Base-by-base conservation (phyloP, 2,888 invertebrate genomes). In the Cryptocheilus praepositus region DNA sequence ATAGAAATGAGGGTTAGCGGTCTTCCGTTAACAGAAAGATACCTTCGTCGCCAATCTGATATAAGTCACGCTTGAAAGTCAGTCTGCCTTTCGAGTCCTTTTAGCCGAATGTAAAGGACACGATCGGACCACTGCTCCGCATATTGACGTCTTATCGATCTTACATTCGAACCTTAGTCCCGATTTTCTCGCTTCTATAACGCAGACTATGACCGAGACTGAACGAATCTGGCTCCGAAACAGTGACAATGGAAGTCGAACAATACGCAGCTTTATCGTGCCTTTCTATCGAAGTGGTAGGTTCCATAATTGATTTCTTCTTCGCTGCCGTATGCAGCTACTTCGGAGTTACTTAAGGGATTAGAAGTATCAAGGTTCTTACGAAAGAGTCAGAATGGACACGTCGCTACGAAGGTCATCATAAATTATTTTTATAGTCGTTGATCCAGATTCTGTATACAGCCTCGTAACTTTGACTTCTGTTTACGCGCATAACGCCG, bases 71-170 rank as follows among this genome's bases (percentile, higher is more conserved):
- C 16, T 49, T 16, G 18, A n/a, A 49, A 16, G 49, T 49, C 49
- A 49, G 49, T 16, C 49, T 16, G 19, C 62, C 51, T 5, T 54
- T 62, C 57, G 51, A 70, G 55, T 67, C 61, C 70, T 68, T 67
- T 74, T 67, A 59, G 61, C 19, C 61, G 59, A 49, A 36, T 60
- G 54, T 72, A 61, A 64, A 73, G 65, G 73, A 77, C 79, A 71
- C 70, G 63, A 59, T 70, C 73, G 64, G 61, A 62, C 61, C 63
- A 62, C 61, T 43, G 62, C 64, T 46, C 56, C 69, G 58, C 60
- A 56, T 63, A 76, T 79, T 65, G 71, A 70, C 71, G 66, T 54
- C 67, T 77, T 79, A 77, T 77, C 79, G 77, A 77, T 77, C 67
- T 63, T 25, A 21, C 67, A 51, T 62, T 64, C 61, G 53, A 49